These are phyloP conservation scores for Pogonomyrmex barbatus DNA, from an alignment of 1,140 invertebrate species.

Conservation along the genomic window DNA sequence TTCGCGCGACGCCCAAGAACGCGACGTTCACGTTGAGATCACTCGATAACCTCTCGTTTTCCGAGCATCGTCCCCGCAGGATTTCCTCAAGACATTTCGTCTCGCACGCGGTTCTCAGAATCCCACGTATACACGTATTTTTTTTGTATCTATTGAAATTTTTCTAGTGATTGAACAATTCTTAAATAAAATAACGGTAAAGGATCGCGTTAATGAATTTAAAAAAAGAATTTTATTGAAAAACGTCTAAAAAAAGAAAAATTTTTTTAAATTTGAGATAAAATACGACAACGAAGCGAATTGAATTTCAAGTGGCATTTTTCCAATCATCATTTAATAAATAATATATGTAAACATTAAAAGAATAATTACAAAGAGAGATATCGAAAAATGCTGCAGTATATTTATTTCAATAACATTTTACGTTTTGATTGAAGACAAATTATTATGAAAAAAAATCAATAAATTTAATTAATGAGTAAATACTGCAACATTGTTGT, in stretches of 20 bases:
- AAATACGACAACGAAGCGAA: background rate
- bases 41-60: constrained; percentile 54
- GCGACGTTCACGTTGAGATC: constrained; percentile 49
- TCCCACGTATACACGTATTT: background rate
- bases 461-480: background rate
- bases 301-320: background rate
- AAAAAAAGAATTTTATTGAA: background rate
- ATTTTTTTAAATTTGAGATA: background rate
- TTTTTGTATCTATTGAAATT: constrained; percentile 12
- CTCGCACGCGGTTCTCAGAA: background rate
- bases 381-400: background rate
- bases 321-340: background rate
- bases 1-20: constrained; percentile 36
- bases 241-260: background rate
- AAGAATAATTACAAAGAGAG: background rate
- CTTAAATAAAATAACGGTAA: background rate
- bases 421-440: background rate
- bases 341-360: background rate
- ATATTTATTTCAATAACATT: background rate
- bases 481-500: background rate
- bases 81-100: constrained; percentile 8
- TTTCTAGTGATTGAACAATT: constrained; percentile 23
- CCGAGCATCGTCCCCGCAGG: constrained; percentile 34
- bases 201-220: background rate
- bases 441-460: background rate